These are phyloP conservation scores for Sipha flava DNA, from an alignment of 1,140 invertebrate genomes.

Conservation along the genomic window DNA sequence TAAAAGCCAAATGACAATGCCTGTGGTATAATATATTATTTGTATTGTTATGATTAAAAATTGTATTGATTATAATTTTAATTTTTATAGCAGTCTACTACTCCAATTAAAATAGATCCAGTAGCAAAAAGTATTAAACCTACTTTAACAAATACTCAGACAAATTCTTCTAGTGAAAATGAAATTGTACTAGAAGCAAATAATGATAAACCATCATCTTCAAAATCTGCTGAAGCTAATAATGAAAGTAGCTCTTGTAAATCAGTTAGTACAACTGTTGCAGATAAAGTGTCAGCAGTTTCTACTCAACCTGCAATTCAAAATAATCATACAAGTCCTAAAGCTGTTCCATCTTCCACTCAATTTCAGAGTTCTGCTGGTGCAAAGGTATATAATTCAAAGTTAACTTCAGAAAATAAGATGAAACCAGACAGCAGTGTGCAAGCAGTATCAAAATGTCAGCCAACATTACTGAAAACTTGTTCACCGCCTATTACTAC, in stretches of 20 bases:
- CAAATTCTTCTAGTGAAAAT: not conserved
- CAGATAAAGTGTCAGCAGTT: not conserved
- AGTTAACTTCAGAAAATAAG: not conserved
- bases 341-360: not conserved
- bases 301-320: not conserved
- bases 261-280: not conserved
- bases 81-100: not conserved
- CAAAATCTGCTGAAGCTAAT: not conserved
- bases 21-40: not conserved
- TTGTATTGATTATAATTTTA: not conserved
- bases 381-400: not conserved
- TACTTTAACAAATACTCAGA: not conserved
- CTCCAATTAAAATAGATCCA: not conserved
- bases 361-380: not conserved
- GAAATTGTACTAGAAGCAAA: not conserved
- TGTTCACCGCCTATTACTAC: not conserved
- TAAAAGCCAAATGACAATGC: not conserved
- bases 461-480: not conserved
- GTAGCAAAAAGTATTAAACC: not conserved
- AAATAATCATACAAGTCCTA: not conserved
- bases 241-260: slow-evolving; percentile 3
- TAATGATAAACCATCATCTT: not conserved
- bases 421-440: not conserved
- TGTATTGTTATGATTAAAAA: not conserved
- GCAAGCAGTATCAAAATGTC: not conserved